These are phyloP conservation scores for Drosophila paulistorum DNA, from an alignment of 1,140 invertebrate species.

Conservation along the genomic window DNA sequence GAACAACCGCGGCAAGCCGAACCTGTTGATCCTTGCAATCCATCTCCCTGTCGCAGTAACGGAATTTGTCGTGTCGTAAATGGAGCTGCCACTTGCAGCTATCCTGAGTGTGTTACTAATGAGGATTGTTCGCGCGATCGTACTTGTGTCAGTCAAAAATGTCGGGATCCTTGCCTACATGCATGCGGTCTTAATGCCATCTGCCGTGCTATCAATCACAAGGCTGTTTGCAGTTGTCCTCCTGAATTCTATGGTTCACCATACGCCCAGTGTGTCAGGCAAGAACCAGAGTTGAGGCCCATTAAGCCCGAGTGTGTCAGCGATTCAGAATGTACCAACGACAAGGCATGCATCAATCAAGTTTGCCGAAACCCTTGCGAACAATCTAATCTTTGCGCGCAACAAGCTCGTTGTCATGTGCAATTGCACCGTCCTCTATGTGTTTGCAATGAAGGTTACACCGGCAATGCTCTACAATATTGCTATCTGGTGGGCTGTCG, in stretches of 20 bases:
- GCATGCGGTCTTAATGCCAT: conserved; percentile 93
- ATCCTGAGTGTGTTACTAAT: conserved; percentile 94
- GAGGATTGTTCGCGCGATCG: conserved; percentile 91
- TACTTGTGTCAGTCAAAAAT: conserved; percentile 92
- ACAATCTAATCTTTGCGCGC: conserved; percentile 88
- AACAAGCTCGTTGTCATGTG: conserved; percentile 91
- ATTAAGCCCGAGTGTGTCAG: conserved; percentile 90
- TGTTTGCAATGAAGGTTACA: conserved; percentile 90
- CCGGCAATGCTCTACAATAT: conserved; percentile 90
- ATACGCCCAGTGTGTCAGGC: conserved; percentile 87
- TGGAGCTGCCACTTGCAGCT: conserved; percentile 88
- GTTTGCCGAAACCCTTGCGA: conserved; percentile 91
- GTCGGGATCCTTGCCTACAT: conserved; percentile 91
- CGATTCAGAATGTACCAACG: conserved; percentile 92
- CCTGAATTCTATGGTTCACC: conserved; percentile 91
- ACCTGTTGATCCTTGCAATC: conserved; percentile 89
- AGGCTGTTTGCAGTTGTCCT: conserved; percentile 91
- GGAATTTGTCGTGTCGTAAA: conserved; percentile 90
- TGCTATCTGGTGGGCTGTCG: conserved; percentile 89
- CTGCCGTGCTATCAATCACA: conserved; percentile 92
- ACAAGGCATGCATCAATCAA: conserved; percentile 92
- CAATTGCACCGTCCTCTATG: conserved; percentile 92
- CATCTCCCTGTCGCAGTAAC: conserved; percentile 91
- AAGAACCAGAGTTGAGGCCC: conserved; percentile 82
- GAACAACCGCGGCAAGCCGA: conserved; percentile 68